phyloP scores from a whole-genome alignment of 2,888 invertebrate species.

The Trissolcus japonicus region DNA sequence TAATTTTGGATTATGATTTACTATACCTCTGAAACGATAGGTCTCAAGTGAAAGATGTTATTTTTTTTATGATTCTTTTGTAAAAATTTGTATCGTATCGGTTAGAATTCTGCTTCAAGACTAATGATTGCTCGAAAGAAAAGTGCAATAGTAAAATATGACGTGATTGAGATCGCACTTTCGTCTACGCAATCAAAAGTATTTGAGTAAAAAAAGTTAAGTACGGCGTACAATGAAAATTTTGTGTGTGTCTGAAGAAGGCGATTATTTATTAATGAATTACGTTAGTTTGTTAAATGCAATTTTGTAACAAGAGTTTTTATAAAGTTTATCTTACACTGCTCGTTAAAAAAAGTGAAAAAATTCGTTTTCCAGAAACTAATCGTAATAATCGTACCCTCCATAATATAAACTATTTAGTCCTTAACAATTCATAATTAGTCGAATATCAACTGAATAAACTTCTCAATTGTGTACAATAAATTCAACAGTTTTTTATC shows the following conservation, averaged over 20 bases:
- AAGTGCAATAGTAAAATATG: conserved; percentile 43
- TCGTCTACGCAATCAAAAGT: conserved; percentile 17
- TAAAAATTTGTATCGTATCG: conserved; percentile 27
- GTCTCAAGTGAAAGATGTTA: conserved; percentile 10
- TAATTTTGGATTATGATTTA: no score
- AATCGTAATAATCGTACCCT: no score
- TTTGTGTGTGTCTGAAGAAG: no score
- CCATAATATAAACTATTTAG: background rate
- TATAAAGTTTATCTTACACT: no score
- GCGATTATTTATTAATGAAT: no score
- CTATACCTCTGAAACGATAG: background rate
- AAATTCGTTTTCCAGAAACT: no score
- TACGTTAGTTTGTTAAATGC: no score
- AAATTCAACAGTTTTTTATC: conserved; percentile 28
- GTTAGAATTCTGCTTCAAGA: no score
- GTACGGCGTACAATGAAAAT: conserved; percentile 10
- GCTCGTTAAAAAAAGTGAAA: no score
- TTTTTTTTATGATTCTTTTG: conserved; percentile 18
- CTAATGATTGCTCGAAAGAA: conserved; percentile 24
- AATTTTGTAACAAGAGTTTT: no score
- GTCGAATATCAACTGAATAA: conserved; percentile 7
- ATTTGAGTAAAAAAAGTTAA: background rate
- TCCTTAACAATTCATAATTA: background rate
- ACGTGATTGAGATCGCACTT: conserved; percentile 22
- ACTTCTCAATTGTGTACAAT: conserved; percentile 21